Evolutionary conservation across 2,113 vertebrate species (phyloP), one percentile per base, ranked within the genome.

Genomic region (Dissostichus mawsoni): DNA sequence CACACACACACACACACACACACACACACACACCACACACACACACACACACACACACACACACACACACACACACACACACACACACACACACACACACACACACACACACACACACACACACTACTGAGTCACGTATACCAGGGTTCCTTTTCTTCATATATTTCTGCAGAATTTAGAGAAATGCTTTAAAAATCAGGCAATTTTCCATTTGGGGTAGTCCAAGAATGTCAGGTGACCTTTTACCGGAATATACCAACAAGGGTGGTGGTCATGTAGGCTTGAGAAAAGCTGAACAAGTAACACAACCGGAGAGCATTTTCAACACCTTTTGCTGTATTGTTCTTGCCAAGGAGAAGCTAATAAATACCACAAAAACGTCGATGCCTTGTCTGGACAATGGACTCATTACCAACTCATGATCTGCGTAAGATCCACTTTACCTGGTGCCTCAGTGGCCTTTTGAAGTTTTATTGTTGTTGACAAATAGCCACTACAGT

Each of bases 1-100:
- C 68, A 79, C 66, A 81, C 74, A 81, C 61, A 78, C 17, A 81
- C 78, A 85, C 76, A 76, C 64, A 67, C 69, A 36, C 4, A 36
- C 36, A 25, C 25, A 25, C 25, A 25, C 25, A 25, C 25, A 25
- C 25, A 25, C 25, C 2, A 2, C 17, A 52, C 66, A 79, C 66
- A 80, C 74, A 81, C 61, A 78, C 17, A 80, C 78, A 85, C 76
- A 76, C 64, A 67, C 69, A 41, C 5, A 41, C 36, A 29, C 18
- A 55, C 68, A 79, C 66, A 81, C 74, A 81, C 61, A 78, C 17
- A 81, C 78, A 83, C 76, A 76, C 65, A 67, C 69, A 8, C 1
- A 8, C 7, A 3, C 17, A 52, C 66, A 78, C 66, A 81, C 74
- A 81, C 61, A 78, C 17, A 81, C 78, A 85, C 76, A 76, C 65